Base-by-base conservation (phyloP, 2,113 vertebrate genomes). In the Triplophysa rosa region DNA sequence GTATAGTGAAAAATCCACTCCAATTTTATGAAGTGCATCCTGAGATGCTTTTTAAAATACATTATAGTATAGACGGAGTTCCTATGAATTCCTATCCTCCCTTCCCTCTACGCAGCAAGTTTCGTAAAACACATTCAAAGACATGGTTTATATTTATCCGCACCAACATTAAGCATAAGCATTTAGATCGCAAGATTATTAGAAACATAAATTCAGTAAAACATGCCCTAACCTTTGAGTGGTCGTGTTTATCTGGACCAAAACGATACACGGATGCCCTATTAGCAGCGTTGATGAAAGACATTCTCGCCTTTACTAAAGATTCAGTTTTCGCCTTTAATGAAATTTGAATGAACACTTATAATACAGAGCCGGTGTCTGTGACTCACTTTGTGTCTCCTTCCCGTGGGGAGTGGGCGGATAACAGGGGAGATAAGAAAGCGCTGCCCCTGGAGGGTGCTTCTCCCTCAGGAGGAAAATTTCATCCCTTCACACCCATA, bases 401-500 rank as follows among this genome's bases (percentile, higher is more conserved):
- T 74, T 82, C 75, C 74, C 62, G 16, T 40, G 17, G 59, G 64
- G 73, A 79, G 37, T 59, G 7, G 62, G 79, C 21, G 73, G 67
- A 81, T 74, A 62, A 71, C 79, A 40, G 74, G 26, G 67, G 26
- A 56, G 80, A 81, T 85, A 72, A 69, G 67, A 80, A 66, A 59
- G 24, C 61, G 16, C 33, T 42, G 63, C 59, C 78, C 75, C 45
- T 19, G 67, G 77, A 79, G 63, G 66, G 62, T 75, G 56, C 54
- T 64, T 45, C 77, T 76, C 78, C 73, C 80, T 67, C 66, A 74
- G 74, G 72, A 80, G 37, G 67, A 69, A 26, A 54, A 45, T 54
- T 69, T 83, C 45, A 67, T 79, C 81, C 69, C 59, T 73, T 70
- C 29, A 71, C 73, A 58, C 47, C 65, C 56, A 29, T 72, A 23